These are phyloP conservation scores for Pyrrhosoma nymphula DNA, from an alignment of 2,888 invertebrate genomes.

Conservation along the genomic window DNA sequence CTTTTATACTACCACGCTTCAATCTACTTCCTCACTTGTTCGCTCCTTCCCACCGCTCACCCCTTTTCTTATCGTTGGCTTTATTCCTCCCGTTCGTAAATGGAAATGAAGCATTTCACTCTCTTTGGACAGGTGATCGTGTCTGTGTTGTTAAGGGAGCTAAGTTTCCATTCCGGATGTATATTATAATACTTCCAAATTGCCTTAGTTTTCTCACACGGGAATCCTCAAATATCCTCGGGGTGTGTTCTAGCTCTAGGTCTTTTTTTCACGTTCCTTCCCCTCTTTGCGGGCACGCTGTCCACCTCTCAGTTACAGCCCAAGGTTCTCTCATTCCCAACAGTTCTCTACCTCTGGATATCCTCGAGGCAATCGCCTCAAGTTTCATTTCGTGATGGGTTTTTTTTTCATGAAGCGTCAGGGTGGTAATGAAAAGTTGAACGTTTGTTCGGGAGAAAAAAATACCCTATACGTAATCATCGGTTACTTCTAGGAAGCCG, in stretches of 20 bases:
- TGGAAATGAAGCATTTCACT: constrained; percentile 62
- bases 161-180: constrained; percentile 55
- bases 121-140: constrained; percentile 61
- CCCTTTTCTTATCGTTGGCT: not conserved
- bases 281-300: constrained; percentile 1
- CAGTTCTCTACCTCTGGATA: not conserved
- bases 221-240: constrained; percentile 51
- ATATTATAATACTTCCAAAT: constrained; percentile 63
- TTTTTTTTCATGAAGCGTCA: not conserved
- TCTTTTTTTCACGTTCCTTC: not conserved
- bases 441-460: not conserved
- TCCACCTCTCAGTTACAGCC: constrained; percentile 22
- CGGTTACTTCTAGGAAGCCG: constrained; percentile 49
- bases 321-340: not conserved
- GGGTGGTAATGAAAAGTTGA: constrained; percentile 40
- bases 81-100: not conserved
- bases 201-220: constrained; percentile 59
- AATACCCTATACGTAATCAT: constrained; percentile 3
- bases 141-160: constrained; percentile 63
- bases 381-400: not conserved
- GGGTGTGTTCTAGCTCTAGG: constrained; percentile 28
- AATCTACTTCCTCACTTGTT: not conserved
- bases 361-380: not conserved
- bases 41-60: not conserved
- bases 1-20: not conserved